Evolutionary conservation across 2,797 vertebrate genomes (phyloP).

Genomic region (Coregonus ussuriensis): DNA sequence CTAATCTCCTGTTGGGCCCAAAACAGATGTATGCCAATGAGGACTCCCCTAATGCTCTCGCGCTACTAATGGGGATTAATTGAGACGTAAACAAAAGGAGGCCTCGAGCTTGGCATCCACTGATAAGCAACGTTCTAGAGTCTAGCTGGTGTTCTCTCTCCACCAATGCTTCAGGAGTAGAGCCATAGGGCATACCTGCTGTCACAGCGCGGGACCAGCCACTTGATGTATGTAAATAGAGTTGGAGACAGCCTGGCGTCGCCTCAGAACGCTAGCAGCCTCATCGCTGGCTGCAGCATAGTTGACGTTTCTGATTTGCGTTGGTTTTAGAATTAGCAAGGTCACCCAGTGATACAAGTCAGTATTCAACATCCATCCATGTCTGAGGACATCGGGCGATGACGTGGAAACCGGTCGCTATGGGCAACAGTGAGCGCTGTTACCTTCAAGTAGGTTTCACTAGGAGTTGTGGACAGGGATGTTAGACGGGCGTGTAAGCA

Average conservation of each 20-base stretch:
- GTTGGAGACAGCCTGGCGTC: constrained; percentile 69
- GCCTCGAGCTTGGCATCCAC: constrained; percentile 20
- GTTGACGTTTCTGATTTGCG: not conserved
- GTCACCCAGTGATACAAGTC: too few species aligned
- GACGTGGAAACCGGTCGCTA: too few species aligned
- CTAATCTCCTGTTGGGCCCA: constrained; percentile 50
- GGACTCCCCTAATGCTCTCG: constrained; percentile 26
- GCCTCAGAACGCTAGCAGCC: constrained; percentile 38
- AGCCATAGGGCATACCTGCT: constrained; percentile 35
- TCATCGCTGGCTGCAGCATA: not conserved
- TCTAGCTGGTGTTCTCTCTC: constrained; percentile 2
- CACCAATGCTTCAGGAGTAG: not conserved
- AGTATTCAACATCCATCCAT: too few species aligned
- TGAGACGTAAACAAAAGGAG: constrained; percentile 53
- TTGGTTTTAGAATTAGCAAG: too few species aligned
- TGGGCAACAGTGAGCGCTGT: too few species aligned
- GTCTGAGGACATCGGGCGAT: too few species aligned
- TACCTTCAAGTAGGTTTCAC: too few species aligned
- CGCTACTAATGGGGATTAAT: constrained; percentile 64
- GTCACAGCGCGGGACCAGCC: constrained; percentile 43
- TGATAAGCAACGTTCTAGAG: constrained; percentile 50
- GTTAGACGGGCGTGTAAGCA: too few species aligned
- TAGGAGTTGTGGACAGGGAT: too few species aligned
- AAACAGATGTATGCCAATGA: constrained; percentile 38
- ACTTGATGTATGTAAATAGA: constrained; percentile 65